Conservation (phyloP, 2,113 vertebrate species). For the Tupaia chinensis region DNA sequence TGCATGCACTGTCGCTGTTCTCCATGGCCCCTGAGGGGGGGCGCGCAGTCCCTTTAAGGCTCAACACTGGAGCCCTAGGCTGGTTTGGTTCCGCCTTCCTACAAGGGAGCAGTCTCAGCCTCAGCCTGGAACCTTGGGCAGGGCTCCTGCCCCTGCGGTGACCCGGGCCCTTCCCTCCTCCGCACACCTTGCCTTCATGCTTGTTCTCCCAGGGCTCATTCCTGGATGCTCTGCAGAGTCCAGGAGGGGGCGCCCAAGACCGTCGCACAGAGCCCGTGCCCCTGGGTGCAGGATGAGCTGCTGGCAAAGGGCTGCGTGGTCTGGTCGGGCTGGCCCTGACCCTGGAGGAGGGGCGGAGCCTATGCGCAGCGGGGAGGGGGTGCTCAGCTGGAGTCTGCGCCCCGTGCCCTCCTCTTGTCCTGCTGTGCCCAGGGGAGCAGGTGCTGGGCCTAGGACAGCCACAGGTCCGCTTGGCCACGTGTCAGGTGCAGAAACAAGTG, state of each 20-base stretch:
- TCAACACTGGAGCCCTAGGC: too few relatives aligned
- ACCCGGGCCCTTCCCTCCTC: too few relatives aligned
- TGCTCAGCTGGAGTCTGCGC: neutral
- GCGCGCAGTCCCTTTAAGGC: neutral
- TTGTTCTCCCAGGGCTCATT: neutral
- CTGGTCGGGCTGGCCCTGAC: too few relatives aligned
- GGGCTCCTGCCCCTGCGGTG: too few relatives aligned
- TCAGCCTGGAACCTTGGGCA: too few relatives aligned
- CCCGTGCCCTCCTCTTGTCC: neutral
- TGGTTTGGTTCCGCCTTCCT: neutral
- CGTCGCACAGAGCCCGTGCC: rapidly evolving
- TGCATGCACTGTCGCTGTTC: too few relatives aligned
- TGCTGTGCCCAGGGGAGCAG: neutral
- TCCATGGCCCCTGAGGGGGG: neutral
- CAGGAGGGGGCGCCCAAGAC: conserved; percentile 67
- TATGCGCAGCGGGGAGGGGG: neutral
- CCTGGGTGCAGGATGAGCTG: too few relatives aligned
- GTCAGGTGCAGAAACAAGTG: too few relatives aligned
- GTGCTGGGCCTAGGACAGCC: neutral
- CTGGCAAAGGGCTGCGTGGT: too few relatives aligned
- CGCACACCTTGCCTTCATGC: too few relatives aligned
- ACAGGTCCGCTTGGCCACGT: too few relatives aligned
- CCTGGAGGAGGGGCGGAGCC: neutral
- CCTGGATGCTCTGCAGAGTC: neutral
- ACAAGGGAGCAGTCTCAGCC: neutral